Evolutionary conservation across 1,140 invertebrate species (phyloP).

Genomic region (Drosophila lowei): DNA sequence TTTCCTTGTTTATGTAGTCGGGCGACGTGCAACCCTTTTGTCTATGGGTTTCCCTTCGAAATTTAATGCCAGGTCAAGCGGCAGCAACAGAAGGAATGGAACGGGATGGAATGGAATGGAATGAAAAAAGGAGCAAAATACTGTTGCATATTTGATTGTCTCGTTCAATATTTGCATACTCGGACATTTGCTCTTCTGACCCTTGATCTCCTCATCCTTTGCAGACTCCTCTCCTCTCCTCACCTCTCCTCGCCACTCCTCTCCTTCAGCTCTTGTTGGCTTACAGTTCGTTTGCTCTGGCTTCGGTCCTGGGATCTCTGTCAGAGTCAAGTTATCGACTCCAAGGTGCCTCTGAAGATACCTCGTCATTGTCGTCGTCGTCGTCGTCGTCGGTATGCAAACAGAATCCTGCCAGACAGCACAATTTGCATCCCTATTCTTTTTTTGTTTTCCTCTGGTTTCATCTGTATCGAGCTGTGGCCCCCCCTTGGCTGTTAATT

Average conservation of each 20-base stretch:
- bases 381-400: too few species aligned
- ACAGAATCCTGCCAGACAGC: conserved; percentile 33
- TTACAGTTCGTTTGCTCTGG: conserved; percentile 45
- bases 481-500: conserved; percentile 9
- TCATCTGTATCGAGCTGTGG: conserved; percentile 40
- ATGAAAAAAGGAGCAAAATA: conserved; percentile 53
- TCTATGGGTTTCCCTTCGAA: conserved; percentile 27
- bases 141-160: conserved; percentile 81
- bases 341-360: conserved; percentile 2
- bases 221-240: conserved; percentile 1
- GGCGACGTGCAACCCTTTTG: conserved; percentile 43
- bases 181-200: conserved; percentile 38
- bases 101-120: background rate
- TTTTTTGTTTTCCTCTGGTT: conserved; percentile 1
- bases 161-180: conserved; percentile 76
- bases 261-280: conserved; percentile 48
- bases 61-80: conserved; percentile 32
- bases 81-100: background rate
- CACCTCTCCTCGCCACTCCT: too few species aligned
- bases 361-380: background rate
- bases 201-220: conserved; percentile 14
- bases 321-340: conserved; percentile 41
- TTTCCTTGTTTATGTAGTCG: conserved; percentile 44
- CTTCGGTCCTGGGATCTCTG: conserved; percentile 9
- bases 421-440: conserved; percentile 69